phyloP scores from a whole-genome alignment of 2,888 invertebrate species.

The Lymantria monacha region DNA sequence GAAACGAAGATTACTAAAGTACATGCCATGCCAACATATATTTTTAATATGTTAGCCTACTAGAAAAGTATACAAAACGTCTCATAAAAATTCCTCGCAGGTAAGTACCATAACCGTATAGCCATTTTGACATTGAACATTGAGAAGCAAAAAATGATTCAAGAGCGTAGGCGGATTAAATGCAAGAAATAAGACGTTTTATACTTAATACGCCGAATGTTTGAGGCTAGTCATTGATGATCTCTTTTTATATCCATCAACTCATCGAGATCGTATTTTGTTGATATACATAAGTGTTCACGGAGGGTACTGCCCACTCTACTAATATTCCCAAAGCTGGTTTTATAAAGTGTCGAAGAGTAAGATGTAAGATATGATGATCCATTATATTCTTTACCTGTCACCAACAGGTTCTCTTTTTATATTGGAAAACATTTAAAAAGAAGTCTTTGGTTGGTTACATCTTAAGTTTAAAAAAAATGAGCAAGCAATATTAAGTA shows the following conservation, averaged over 20 bases:
- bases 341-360: too few relatives aligned
- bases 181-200: slow-evolving; percentile 68
- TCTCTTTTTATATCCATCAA: slow-evolving; percentile 20
- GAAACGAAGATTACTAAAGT: background rate
- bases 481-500: too few relatives aligned
- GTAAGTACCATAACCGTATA: background rate
- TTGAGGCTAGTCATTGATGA: slow-evolving; percentile 38
- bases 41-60: background rate
- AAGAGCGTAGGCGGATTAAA: slow-evolving; percentile 65
- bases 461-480: too few relatives aligned
- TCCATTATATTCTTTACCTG: too few relatives aligned
- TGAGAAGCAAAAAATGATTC: slow-evolving; percentile 64
- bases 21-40: background rate
- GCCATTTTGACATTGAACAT: slow-evolving; percentile 51
- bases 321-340: too few relatives aligned
- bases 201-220: slow-evolving; percentile 37
- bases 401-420: too few relatives aligned
- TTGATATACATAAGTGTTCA: too few relatives aligned
- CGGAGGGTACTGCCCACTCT: too few relatives aligned
- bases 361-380: too few relatives aligned
- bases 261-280: too few relatives aligned
- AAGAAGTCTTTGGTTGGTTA: too few relatives aligned
- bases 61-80: background rate
- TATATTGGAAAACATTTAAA: too few relatives aligned
- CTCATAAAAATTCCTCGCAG: background rate